phyloP scores from a whole-genome alignment of 2,797 vertebrate species.

The Coregonus suidteri region DNA sequence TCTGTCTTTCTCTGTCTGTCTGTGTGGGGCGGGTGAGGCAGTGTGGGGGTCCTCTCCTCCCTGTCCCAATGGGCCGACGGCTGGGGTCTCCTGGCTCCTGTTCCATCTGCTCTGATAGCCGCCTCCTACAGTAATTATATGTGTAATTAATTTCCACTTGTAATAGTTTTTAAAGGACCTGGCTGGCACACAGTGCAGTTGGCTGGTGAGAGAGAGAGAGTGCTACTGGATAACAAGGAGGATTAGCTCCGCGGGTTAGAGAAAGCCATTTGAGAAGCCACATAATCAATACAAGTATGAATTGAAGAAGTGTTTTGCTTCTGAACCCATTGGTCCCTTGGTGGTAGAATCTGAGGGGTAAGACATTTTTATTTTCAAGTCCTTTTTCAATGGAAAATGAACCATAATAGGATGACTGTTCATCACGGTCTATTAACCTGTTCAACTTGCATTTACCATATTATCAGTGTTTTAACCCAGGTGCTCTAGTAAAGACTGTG shows the following conservation, averaged over 20 bases:
- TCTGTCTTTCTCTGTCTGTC: not conserved
- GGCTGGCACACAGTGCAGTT: slow-evolving; percentile 13
- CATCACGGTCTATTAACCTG: slow-evolving; percentile 46
- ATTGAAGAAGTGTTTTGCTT: slow-evolving; percentile 2
- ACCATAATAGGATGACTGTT: slow-evolving; percentile 33
- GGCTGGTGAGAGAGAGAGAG: not conserved
- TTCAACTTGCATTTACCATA: slow-evolving; percentile 25
- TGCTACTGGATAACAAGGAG: slow-evolving; percentile 4
- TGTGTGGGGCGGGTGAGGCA: not conserved
- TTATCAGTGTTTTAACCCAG: slow-evolving; percentile 31
- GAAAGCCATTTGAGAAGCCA: not conserved
- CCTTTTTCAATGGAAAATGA: not conserved
- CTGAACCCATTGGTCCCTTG: not conserved
- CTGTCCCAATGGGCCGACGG: slow-evolving; percentile 35
- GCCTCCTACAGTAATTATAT: slow-evolving; percentile 64
- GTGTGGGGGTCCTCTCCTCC: not conserved
- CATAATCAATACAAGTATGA: slow-evolving; percentile 9
- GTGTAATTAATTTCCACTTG: slow-evolving; percentile 62
- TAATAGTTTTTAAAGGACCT: slow-evolving; percentile 41
- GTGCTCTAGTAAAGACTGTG: slow-evolving; percentile 15
- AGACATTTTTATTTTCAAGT: no score
- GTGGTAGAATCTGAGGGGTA: not conserved
- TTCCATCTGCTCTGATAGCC: slow-evolving; percentile 56
- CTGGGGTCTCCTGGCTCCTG: slow-evolving; percentile 53
- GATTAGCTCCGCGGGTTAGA: slow-evolving; percentile 1